These are phyloP conservation scores for Tiphia femorata DNA, from an alignment of 2,888 invertebrate genomes.

Conservation along the genomic window DNA sequence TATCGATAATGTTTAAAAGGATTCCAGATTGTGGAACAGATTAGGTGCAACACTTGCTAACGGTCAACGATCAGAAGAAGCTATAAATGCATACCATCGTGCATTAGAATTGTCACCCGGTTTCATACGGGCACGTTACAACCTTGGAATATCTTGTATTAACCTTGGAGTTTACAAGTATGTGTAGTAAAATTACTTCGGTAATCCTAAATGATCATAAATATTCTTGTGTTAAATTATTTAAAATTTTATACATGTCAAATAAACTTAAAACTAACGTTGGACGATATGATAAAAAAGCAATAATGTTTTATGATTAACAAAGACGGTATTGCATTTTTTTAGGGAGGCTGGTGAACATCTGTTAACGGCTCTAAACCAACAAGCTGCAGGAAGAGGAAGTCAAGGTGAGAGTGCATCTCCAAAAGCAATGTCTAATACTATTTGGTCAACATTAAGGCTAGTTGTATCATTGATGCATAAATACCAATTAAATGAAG, in stretches of 20 bases:
- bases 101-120: conserved; percentile 94
- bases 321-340: neutral
- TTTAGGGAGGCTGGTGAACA: conserved; percentile 94
- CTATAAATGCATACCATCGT: conserved; percentile 94
- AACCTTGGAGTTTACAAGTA: conserved; percentile 90
- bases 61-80: conserved; percentile 93
- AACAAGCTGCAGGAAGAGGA: conserved; percentile 85
- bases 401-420: conserved; percentile 66
- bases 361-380: conserved; percentile 91
- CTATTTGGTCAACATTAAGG: conserved; percentile 93
- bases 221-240: neutral
- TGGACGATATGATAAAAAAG: no score
- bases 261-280: no score
- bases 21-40: conserved; percentile 96
- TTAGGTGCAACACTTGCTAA: conserved; percentile 98
- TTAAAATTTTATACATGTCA: neutral
- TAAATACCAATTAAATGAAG: conserved; percentile 69
- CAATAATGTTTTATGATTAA: no score
- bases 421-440: conserved; percentile 83
- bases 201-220: no score
- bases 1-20: conserved; percentile 73
- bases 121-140: conserved; percentile 96
- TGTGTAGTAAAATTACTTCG: no score
- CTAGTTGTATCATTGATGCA: conserved; percentile 88
- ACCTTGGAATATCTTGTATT: conserved; percentile 97